Conservation (phyloP, 2,888 invertebrate species). For the Stenodema calcarata region DNA sequence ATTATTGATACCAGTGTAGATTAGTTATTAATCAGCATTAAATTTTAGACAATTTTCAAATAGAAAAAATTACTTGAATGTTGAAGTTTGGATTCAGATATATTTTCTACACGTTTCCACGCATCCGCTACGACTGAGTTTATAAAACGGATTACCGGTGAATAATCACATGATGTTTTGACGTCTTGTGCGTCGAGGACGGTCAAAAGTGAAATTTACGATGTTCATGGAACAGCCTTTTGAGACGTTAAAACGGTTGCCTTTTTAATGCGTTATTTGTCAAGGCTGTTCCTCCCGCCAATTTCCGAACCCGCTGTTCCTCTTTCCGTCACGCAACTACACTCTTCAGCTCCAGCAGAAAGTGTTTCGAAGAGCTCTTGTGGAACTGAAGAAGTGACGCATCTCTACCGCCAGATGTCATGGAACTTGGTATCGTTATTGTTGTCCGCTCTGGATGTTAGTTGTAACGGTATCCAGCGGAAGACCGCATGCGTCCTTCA, state of each 20-base stretch:
- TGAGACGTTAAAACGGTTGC: background rate
- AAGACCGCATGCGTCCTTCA: background rate
- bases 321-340: background rate
- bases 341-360: background rate
- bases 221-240: background rate
- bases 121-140: too few species aligned
- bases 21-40: too few species aligned
- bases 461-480: background rate
- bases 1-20: too few species aligned
- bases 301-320: background rate
- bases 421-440: background rate
- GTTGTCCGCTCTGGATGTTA: background rate
- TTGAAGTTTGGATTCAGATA: too few species aligned
- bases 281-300: background rate
- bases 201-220: background rate
- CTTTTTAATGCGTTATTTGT: background rate
- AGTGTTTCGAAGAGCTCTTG: background rate
- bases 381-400: background rate
- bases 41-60: too few species aligned
- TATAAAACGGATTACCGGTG: too few species aligned
- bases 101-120: too few species aligned
- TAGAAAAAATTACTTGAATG: too few species aligned
- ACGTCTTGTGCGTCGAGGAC: too few species aligned
- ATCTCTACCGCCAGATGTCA: background rate
- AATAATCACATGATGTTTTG: too few species aligned